Base-by-base conservation (phyloP, 1,140 invertebrate genomes). In the Gonioctena quinquepunctata region DNA sequence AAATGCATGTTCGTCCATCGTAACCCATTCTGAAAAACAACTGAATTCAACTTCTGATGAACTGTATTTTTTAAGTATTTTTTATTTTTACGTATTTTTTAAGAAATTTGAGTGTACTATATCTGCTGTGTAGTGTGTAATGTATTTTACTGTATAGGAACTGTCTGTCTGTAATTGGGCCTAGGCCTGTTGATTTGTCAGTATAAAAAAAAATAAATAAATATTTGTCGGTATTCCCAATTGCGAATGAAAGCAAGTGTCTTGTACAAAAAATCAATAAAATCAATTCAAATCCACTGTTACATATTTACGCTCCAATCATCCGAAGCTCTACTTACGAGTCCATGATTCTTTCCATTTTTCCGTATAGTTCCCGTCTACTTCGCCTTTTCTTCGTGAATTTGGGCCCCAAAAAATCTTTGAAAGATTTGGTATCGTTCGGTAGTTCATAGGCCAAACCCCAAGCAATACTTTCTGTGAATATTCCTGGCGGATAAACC, bases 361-460 rank as follows among this genome's bases (percentile, higher is more conserved):
- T 91, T 26, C 84, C 85, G 79, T 92, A 93, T 33, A 89, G 82
- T 70, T 88, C 89, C 22, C 86, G 79, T 25, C 88, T 85, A 75
- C 84, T 87, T 73, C 86, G 82, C 57, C 86, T 83, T 72, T 90
- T 76, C 13, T 13, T 18, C 5, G 27, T 13, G 27, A 27, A 66
- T 84, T 81, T 48, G 76, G 70, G 21, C 23, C 52, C 56, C 49
- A 52, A 60, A 54, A 85, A 33, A 54, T 85, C 83, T 2, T 88
- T 81, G 21, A 88, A 82, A 48, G 69, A 61, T 77, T 88, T 89
- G 0, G 89, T 89, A 66, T 89, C 87, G 74, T 92, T 87, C 1
- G 92, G 92, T 49, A 93, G 79, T 75, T 93, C 91, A 72, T 92
- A 93, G 1, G 91, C 90, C 33, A 92, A 89, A 62, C 91, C 91